Evolutionary conservation across 2,797 vertebrate genomes (phyloP).

Genomic region (Sebastes kiyomatsui): DNA sequence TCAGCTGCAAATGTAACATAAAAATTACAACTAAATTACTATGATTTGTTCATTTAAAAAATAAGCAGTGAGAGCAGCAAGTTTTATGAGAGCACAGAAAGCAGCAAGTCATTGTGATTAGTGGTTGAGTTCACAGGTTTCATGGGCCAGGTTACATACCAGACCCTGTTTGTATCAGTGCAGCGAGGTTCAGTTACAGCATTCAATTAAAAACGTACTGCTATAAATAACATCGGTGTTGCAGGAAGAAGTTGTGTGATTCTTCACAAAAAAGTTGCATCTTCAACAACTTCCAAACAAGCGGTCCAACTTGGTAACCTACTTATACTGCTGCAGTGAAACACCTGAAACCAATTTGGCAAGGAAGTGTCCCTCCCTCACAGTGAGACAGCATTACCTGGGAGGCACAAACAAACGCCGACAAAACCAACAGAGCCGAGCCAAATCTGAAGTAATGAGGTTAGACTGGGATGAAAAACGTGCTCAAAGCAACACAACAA

Average conservation of each 20-base stretch:
- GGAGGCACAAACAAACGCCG: constrained; percentile 27
- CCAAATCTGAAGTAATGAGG: constrained; percentile 31
- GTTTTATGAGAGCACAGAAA: background rate
- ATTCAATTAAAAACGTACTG: background rate
- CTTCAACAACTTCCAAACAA: background rate
- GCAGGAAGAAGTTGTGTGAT: background rate
- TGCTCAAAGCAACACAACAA: constrained; percentile 16
- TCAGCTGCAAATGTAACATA: background rate
- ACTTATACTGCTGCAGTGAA: constrained; percentile 15
- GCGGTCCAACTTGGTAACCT: constrained; percentile 9
- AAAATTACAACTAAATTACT: background rate
- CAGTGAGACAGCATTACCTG: constrained; percentile 1
- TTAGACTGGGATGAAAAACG: background rate
- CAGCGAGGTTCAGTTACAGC: background rate
- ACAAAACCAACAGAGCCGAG: background rate
- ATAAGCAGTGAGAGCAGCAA: background rate
- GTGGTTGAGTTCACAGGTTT: background rate
- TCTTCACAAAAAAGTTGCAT: background rate
- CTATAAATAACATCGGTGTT: background rate
- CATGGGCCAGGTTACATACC: background rate
- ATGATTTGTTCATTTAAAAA: background rate
- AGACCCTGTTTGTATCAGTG: background rate
- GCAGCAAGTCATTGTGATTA: background rate
- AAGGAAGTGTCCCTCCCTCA: background rate
- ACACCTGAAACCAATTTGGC: constrained; percentile 37